phyloP scores from a whole-genome alignment of 1,140 invertebrate genomes.

The Probaryconus sp. region DNA sequence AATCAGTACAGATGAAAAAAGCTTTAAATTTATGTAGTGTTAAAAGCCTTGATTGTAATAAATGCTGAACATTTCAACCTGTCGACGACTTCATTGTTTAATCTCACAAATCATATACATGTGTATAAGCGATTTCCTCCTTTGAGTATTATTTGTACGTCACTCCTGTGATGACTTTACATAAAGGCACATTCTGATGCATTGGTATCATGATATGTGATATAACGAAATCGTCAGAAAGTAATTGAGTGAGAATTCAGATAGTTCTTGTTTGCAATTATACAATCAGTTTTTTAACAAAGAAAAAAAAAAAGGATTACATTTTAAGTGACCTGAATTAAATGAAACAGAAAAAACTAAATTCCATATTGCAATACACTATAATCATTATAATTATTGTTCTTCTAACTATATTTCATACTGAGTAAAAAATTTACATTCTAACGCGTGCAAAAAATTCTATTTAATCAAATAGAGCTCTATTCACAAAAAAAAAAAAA shows the following conservation, averaged over 20 bases:
- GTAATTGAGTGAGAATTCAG: slow-evolving; percentile 1
- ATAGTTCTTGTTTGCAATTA: not conserved
- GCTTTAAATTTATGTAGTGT: slow-evolving; percentile 25
- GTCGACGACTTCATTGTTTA: slow-evolving; percentile 39
- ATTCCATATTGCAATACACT: no score
- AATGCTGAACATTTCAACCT: slow-evolving; percentile 30
- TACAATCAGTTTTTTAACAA: not conserved
- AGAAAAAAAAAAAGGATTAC: no score
- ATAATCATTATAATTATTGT: no score
- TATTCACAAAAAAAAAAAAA: no score
- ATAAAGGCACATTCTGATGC: slow-evolving; percentile 12
- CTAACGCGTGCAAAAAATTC: no score
- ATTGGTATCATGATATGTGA: slow-evolving; percentile 12
- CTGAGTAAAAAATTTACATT: no score
- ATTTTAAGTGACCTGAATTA: no score
- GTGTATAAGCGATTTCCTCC: not conserved
- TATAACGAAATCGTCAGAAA: slow-evolving; percentile 14
- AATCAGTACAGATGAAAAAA: no score
- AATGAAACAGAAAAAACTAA: no score
- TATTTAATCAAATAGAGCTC: no score
- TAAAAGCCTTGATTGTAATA: slow-evolving; percentile 22
- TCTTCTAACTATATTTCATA: no score
- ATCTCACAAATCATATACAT: slow-evolving; percentile 27
- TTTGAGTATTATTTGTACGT: slow-evolving; percentile 9
- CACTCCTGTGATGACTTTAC: slow-evolving; percentile 33